These are phyloP conservation scores for Unio delphinus DNA, from an alignment of 2,888 invertebrate species.

Conservation along the genomic window DNA sequence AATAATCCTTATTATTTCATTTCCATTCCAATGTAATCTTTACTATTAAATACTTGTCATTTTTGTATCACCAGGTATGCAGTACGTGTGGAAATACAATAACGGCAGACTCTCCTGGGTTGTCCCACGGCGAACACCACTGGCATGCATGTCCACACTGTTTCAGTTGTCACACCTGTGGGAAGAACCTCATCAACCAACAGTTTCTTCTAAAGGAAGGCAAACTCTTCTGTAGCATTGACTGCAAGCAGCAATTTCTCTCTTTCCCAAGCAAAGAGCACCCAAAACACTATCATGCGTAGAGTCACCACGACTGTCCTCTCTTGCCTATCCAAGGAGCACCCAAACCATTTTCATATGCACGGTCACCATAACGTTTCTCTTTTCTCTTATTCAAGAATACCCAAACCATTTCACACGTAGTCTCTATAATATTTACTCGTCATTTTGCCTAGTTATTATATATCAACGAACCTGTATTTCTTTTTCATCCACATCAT, in stretches of 20 bases:
- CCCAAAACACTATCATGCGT: slow-evolving; percentile 2
- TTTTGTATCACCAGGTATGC: slow-evolving; percentile 44
- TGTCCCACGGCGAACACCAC: slow-evolving; percentile 58
- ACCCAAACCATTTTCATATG: slow-evolving; percentile 1
- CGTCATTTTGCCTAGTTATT: no score
- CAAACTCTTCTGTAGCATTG: slow-evolving; percentile 53
- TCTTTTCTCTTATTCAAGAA: slow-evolving; percentile 13
- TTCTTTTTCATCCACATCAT: no score
- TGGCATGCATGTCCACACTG: slow-evolving; percentile 66
- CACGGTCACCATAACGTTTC: slow-evolving; percentile 1
- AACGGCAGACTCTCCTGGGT: slow-evolving; percentile 59
- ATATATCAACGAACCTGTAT: no score
- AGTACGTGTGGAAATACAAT: slow-evolving; percentile 57
- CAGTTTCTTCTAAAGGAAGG: slow-evolving; percentile 58
- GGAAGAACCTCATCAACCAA: slow-evolving; percentile 55
- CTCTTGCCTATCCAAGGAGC: slow-evolving; percentile 13
- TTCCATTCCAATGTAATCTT: no score
- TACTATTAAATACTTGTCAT: no score
- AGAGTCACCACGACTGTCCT: slow-evolving; percentile 1
- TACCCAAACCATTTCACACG: slow-evolving; percentile 1
- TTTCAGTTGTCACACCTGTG: slow-evolving; percentile 59
- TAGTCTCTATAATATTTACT: neutral
- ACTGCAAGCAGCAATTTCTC: slow-evolving; percentile 44
- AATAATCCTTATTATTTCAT: no score
- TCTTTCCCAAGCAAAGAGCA: slow-evolving; percentile 16